These are phyloP conservation scores for Cynoglossus semilaevis DNA, from an alignment of 2,113 vertebrate species.

Conservation along the genomic window DNA sequence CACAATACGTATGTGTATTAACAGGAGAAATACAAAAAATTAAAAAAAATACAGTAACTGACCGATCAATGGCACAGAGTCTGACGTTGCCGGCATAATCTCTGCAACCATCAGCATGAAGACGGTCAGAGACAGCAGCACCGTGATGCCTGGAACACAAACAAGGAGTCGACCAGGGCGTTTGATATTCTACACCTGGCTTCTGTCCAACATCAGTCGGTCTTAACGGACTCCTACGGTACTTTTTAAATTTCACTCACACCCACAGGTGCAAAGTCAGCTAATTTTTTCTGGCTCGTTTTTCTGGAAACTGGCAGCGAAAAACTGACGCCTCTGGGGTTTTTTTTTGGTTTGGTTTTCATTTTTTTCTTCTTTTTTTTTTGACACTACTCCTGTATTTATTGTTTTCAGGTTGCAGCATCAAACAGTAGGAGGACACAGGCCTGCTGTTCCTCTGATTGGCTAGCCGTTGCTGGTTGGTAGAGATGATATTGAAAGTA, in stretches of 20 bases:
- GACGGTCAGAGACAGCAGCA: conserved; percentile 72
- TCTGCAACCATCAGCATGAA: conserved; percentile 76
- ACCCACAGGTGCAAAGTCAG: neutral
- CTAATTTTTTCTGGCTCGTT: conserved; percentile 7
- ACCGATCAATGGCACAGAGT: conserved; percentile 72
- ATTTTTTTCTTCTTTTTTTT: too few species aligned
- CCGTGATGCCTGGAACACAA: conserved; percentile 68
- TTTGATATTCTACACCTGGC: conserved; percentile 36
- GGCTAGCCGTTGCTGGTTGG: too few species aligned
- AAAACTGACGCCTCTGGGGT: too few species aligned
- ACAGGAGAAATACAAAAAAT: neutral
- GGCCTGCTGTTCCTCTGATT: too few species aligned
- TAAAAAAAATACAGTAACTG: neutral
- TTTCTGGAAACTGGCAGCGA: neutral
- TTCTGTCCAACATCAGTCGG: conserved; percentile 20
- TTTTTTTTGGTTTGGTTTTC: too few species aligned
- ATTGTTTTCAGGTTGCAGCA: too few species aligned
- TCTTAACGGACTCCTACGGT: conserved; percentile 25
- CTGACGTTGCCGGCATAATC: conserved; percentile 74
- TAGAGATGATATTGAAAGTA: too few species aligned
- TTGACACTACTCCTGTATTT: too few species aligned
- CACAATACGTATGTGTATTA: neutral
- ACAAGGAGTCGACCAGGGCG: conserved; percentile 16
- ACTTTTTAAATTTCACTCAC: conserved; percentile 30
- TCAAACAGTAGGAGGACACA: too few species aligned